A percentile compares a stretch with the other conserved stretches of the same genome.
Conservation (phyloP, 2,797 vertebrate species). For the Gorsachius magnificus region DNA sequence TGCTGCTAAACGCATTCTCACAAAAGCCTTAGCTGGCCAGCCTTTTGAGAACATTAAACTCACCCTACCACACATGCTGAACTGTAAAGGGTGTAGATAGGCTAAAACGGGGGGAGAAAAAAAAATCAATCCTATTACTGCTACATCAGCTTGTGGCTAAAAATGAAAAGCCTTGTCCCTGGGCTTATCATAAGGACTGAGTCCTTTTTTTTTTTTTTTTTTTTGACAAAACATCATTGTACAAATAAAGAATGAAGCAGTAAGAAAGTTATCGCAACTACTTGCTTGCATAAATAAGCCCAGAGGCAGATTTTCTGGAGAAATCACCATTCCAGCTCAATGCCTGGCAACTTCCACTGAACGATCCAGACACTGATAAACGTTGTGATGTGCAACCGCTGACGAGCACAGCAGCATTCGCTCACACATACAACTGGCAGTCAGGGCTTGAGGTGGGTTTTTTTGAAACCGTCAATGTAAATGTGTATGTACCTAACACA, state of each 20-base stretch:
- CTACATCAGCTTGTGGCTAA: neutral
- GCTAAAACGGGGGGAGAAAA: neutral
- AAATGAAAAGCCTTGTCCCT: neutral
- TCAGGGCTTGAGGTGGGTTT: rapidly evolving
- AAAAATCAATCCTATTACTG: neutral
- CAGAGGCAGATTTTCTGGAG: neutral
- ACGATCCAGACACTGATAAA: neutral
- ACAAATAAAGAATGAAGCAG: neutral
- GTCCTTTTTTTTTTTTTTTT: neutral
- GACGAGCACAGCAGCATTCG: neutral
- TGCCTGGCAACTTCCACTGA: neutral
- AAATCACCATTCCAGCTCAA: neutral
- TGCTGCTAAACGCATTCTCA: neutral
- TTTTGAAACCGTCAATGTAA: neutral
- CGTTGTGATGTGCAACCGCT: rapidly evolving
- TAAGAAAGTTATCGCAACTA: neutral
- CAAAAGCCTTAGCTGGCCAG: neutral
- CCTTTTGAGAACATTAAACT: neutral
- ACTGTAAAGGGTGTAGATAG: neutral
- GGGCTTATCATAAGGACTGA: neutral
- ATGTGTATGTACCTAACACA: neutral
- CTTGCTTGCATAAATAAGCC: neutral
- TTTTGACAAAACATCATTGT: neutral
- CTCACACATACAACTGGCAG: neutral
- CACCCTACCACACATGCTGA: neutral